Percentiles rank a stretch among this genome's conserved stretches.
Conservation (phyloP, 2,888 invertebrate genomes). For the Leucoptera coffeella region DNA sequence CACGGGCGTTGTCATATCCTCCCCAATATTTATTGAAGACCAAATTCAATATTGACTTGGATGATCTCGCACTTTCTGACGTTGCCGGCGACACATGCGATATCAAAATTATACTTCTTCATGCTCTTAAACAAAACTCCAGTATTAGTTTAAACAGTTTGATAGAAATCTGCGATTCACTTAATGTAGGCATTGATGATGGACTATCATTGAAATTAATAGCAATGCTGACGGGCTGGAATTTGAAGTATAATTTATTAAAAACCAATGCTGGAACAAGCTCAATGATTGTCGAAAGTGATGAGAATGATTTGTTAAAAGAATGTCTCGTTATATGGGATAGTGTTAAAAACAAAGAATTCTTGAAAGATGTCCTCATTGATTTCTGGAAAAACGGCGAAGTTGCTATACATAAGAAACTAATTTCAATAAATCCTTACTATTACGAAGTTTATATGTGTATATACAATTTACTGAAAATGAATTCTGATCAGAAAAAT, state of each 20-base stretch:
- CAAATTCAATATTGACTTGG: conserved; percentile 35
- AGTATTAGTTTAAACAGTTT: conserved; percentile 21
- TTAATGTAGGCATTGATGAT: conserved; percentile 28
- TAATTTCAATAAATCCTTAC: conserved; percentile 38
- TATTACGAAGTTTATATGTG: conserved; percentile 41
- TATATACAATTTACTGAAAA: conserved; percentile 26
- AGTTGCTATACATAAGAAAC: conserved; percentile 31
- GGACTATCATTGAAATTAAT: conserved; percentile 34
- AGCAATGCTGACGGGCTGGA: conserved; percentile 30
- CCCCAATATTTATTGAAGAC: conserved; percentile 31
- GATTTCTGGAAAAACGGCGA: conserved; percentile 47
- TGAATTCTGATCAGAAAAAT: conserved; percentile 17
- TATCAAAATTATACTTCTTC: conserved; percentile 35
- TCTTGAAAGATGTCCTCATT: conserved; percentile 26
- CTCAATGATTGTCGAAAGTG: conserved; percentile 20
- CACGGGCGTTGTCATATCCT: conserved; percentile 20
- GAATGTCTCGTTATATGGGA: conserved; percentile 32
- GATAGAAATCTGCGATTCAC: conserved; percentile 23
- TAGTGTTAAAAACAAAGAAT: conserved; percentile 30
- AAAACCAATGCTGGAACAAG: no score
- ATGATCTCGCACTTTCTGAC: conserved; percentile 33
- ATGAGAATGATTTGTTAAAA: conserved; percentile 17
- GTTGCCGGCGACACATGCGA: conserved; percentile 42
- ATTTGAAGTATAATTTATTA: conserved; percentile 30
- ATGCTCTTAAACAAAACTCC: conserved; percentile 28